Percentiles rank a stretch among this genome's conserved stretches.
phyloP scores from a whole-genome alignment of 2,888 invertebrate genomes.

The Stratiomys singularior region DNA sequence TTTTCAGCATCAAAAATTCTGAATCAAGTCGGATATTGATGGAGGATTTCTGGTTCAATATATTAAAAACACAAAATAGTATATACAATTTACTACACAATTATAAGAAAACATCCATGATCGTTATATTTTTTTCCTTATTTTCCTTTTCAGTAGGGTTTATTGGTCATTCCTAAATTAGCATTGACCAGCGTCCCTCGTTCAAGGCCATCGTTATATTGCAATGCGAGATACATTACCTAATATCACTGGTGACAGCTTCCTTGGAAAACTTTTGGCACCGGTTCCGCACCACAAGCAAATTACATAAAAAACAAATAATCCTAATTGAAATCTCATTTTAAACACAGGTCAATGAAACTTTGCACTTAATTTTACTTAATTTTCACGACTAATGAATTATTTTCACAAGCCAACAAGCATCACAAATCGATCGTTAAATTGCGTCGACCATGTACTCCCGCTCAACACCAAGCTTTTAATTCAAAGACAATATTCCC shows the following conservation, averaged over 20 bases:
- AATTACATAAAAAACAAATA: not conserved
- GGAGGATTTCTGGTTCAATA: too few species aligned
- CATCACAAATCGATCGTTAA: not conserved
- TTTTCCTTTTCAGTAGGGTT: too few species aligned
- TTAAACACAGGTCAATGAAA: not conserved
- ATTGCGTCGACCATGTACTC: not conserved
- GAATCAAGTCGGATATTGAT: too few species aligned
- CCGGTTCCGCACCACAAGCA: not conserved
- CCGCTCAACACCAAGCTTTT: not conserved
- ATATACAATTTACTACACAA: too few species aligned
- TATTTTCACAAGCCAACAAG: not conserved
- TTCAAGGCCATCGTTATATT: too few species aligned
- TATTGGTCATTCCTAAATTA: too few species aligned
- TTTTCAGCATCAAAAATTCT: too few species aligned
- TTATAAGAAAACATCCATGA: too few species aligned
- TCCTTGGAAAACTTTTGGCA: not conserved
- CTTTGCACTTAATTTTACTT: not conserved
- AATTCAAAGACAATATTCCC: not conserved
- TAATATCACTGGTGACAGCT: conserved; percentile 62
- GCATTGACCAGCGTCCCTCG: too few species aligned
- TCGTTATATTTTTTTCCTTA: too few species aligned
- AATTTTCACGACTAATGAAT: not conserved
- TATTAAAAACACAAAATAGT: too few species aligned
- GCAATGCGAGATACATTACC: too few species aligned
- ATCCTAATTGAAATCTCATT: conserved; percentile 19